Base-by-base conservation (phyloP, 1,140 invertebrate genomes). In the Scaptodrosophila lebanonensis region DNA sequence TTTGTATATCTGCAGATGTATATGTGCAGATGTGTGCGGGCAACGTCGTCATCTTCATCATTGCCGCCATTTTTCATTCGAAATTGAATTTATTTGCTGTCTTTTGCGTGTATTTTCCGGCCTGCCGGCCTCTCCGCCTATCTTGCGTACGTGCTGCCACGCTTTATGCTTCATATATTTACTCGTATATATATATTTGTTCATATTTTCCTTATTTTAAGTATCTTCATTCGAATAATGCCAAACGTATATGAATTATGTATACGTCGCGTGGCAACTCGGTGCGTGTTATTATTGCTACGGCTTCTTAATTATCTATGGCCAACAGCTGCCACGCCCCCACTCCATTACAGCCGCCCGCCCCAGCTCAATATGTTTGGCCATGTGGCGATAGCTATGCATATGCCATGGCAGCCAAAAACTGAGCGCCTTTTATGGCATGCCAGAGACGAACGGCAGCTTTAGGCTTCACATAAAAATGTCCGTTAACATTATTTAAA, bases 61-160 rank as follows among this genome's bases (percentile, higher is more conserved):
- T 72, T 61, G 75, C 56, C 66, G 75, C 73, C 73, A 77, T 77
- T 77, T 77, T 77, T 77, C 68, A 77, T 79, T 66, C 59, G 50
- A 73, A 77, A 77, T 77, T 77, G 64, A 77, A 77, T 77, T 77
- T 77, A 79, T 77, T 79, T 79, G 49, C 56, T 54, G 27, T 53
- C 22, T 22, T 52, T 17, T 11, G 30, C 40, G 25, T 35, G 13
- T 57, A 17, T 27, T 47, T 25, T 18, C 12, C 13, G 2, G 6
- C n/a, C 20, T 45, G 35, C 16, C 8, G 18, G 13, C 8, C 32
- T 49, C 32, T 40, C 35, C 15, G 43, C 40, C 47, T 27, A 32
- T 32, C 27, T 29, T 36, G 45, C 9, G 53, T 64, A 72, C 73
- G 72, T 72, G 72, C 35, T 53, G 27, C n/a, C n/a, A n/a, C n/a